Base-by-base conservation (phyloP, 2,113 vertebrate genomes). In the Acanthochromis polyacanthus region DNA sequence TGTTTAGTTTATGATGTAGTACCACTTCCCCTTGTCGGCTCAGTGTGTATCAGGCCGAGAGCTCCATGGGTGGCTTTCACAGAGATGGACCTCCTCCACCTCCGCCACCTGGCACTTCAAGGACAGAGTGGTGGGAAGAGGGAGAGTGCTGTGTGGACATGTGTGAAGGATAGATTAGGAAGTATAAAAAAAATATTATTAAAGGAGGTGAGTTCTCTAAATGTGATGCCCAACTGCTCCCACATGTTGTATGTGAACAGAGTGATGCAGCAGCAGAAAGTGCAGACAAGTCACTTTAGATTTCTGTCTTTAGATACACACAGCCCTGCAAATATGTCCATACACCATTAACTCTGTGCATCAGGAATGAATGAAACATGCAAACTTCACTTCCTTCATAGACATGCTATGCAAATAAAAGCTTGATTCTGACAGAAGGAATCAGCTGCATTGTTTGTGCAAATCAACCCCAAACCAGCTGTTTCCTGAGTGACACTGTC, bases 21-120 rank as follows among this genome's bases (percentile, higher is more conserved):
- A 68, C 62, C 78, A 63, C 83, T 78, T 88, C 81, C 81, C 87
- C 74, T 75, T 64, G n/a, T 50, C 56, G 8, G 63, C 17, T 14
- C 73, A 53, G 40, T 46, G 75, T 40, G 52, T 48, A 3, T 87
- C 76, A 28, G 38, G 51, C 78, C 20, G 40, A 46, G 56, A 46
- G 74, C 90, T 84, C 70, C 81, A 60, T 92, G 90, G 85, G 88
- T 92, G 89, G 88, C 80, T 84, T 80, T 58, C 48, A 17, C 57
- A 63, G 20, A 70, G 51, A 51, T 38, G 70, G 84, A 82, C 81
- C 77, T 65, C 85, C 79, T 89, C 81, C 79, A 6, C 30, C 30
- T 32, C 30, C 30, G 0, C 30, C 4, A 9, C 58, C 45, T 3
- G 12, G 61, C 40, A 36, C 57, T 57, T 83, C 80, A 89, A 90